Evolutionary conservation across 2,113 vertebrate genomes (phyloP).

Genomic region (Vulpes lagopus): DNA sequence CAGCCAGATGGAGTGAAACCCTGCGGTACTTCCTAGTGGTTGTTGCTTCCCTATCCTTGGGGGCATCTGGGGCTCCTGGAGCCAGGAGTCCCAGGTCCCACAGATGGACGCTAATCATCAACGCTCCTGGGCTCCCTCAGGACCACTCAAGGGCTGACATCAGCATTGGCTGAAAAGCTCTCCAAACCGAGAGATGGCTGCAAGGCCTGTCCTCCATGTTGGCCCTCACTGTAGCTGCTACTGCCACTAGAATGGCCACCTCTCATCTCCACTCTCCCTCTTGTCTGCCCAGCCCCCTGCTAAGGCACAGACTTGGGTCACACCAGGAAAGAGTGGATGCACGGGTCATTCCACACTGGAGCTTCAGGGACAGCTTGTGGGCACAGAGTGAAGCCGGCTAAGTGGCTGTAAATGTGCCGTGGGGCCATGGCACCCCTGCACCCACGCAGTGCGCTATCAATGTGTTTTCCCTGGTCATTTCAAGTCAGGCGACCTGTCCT

Average conservation of each 20-base stretch:
- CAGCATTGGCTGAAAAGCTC: neutral
- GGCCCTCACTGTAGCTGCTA: accelerated
- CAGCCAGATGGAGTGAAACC: neutral
- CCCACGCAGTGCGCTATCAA: neutral
- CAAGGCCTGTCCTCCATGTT: neutral
- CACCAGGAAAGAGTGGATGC: neutral
- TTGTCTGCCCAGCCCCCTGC: no score
- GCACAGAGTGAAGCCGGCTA: no score
- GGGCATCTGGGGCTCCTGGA: neutral
- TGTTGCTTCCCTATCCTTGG: no score
- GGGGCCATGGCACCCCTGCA: neutral
- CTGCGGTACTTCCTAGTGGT: neutral
- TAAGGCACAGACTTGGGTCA: neutral
- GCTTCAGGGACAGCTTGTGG: neutral
- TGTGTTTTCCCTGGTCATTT: neutral
- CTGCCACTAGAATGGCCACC: accelerated
- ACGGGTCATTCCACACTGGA: neutral
- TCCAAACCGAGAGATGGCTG: neutral
- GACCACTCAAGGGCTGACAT: neutral
- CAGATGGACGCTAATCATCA: neutral
- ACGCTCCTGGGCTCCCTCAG: no score
- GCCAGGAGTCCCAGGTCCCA: neutral
- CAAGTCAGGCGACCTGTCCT: neutral
- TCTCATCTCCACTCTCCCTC: no score
- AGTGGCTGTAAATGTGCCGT: no score